phyloP scores from a whole-genome alignment of 2,888 invertebrate species.

The Drosophila setosimentum region DNA sequence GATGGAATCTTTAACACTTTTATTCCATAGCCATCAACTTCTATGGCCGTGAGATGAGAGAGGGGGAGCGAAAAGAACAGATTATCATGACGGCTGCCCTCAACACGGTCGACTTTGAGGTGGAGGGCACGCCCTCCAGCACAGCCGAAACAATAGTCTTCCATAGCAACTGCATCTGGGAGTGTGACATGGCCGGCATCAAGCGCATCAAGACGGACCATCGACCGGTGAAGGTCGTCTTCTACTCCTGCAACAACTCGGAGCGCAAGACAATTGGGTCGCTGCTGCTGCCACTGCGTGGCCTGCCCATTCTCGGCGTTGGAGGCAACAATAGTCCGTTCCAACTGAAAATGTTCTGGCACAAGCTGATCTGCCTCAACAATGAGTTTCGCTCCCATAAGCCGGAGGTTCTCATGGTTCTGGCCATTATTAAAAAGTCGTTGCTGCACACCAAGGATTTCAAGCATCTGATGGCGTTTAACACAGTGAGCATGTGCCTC shows the following conservation, averaged over 20 bases:
- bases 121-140: conserved; percentile 88
- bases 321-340: conserved; percentile 83
- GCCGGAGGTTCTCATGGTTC: conserved; percentile 88
- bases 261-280: conserved; percentile 88
- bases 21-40: conserved; percentile 59
- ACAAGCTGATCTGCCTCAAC: conserved; percentile 87
- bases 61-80: conserved; percentile 81
- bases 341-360: conserved; percentile 87
- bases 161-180: conserved; percentile 92
- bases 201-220: conserved; percentile 90
- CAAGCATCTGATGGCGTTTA: conserved; percentile 63
- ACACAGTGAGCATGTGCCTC: conserved; percentile 45
- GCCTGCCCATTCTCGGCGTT: conserved; percentile 88
- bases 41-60: conserved; percentile 39
- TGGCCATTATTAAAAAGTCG: conserved; percentile 87
- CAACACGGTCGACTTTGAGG: conserved; percentile 89
- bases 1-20: neutral
- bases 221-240: conserved; percentile 90
- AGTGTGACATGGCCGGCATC: conserved; percentile 90
- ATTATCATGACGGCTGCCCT: conserved; percentile 88
- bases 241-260: conserved; percentile 82
- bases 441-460: conserved; percentile 73
- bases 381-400: conserved; percentile 87
- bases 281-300: conserved; percentile 89
- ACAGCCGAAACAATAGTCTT: conserved; percentile 87